phyloP scores from a whole-genome alignment of 2,888 invertebrate species.

The Timema cristinae region DNA sequence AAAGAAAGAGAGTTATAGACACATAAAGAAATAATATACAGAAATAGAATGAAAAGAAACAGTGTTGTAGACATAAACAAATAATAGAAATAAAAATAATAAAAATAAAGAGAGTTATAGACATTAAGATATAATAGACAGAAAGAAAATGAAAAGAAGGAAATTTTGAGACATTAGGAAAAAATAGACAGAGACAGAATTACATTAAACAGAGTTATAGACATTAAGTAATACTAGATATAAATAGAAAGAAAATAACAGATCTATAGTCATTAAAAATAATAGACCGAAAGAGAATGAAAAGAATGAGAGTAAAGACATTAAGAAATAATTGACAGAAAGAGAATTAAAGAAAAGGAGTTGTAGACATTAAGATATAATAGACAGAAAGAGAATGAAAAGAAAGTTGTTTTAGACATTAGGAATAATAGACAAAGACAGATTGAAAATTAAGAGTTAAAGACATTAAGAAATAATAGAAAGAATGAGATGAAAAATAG shows the following conservation, averaged over 20 bases:
- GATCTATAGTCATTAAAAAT: background rate
- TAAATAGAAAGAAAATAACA: no score
- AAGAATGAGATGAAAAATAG: slow-evolving; percentile 1
- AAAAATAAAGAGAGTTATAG: slow-evolving; percentile 17
- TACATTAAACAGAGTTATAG: background rate
- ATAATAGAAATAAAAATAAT: background rate
- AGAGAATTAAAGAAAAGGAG: background rate
- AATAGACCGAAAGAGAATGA: background rate
- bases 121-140: slow-evolving; percentile 18
- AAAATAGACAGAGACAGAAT: background rate
- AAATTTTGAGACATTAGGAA: slow-evolving; percentile 12
- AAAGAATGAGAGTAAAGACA: background rate
- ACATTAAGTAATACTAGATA: background rate
- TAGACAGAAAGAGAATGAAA: slow-evolving; percentile 7
- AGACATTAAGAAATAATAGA: slow-evolving; percentile 15
- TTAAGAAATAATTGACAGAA: slow-evolving; percentile 12
- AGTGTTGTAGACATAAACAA: slow-evolving; percentile 2
- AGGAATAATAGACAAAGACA: background rate
- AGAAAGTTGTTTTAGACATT: slow-evolving; percentile 14
- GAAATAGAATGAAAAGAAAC: background rate
- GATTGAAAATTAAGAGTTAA: background rate
- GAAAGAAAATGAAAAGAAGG: slow-evolving; percentile 19
- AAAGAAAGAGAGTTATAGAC: no score
- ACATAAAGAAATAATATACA: background rate
- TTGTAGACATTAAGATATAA: background rate